Percentiles rank a stretch among this genome's conserved stretches.
phyloP scores from a whole-genome alignment of 1,140 invertebrate genomes.

The Idris sp. region DNA sequence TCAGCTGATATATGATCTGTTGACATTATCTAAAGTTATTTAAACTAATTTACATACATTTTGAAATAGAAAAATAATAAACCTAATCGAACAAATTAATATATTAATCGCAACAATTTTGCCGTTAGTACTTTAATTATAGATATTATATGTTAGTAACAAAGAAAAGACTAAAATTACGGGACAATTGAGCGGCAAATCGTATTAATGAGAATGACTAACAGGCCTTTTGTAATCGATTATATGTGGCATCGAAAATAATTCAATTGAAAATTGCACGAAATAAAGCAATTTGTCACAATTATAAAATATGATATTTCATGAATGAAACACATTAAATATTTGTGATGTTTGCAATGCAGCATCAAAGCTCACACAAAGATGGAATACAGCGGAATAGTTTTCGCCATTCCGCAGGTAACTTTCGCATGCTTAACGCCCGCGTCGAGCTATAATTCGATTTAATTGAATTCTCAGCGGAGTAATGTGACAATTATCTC shows the following conservation, averaged over 20 bases:
- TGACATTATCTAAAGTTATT: no score
- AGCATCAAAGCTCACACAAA: slow-evolving; percentile 29
- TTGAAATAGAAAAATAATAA: no score
- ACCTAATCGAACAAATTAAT: no score
- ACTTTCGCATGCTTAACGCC: slow-evolving; percentile 52
- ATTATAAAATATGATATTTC: slow-evolving; percentile 16
- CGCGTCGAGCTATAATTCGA: slow-evolving; percentile 53
- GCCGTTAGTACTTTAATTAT: no score
- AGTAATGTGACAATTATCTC: slow-evolving; percentile 61
- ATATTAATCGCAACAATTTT: no score
- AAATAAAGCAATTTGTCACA: slow-evolving; percentile 5
- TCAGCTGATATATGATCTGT: no score
- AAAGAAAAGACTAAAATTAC: no score
- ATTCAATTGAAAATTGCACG: neutral
- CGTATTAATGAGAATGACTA: no score
- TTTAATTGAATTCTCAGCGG: slow-evolving; percentile 63
- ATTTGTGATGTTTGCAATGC: slow-evolving; percentile 19
- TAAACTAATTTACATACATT: no score
- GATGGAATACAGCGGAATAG: slow-evolving; percentile 39
- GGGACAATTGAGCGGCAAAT: no score
- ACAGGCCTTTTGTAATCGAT: no score
- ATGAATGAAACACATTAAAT: slow-evolving; percentile 24
- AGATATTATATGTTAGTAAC: no score
- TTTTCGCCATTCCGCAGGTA: slow-evolving; percentile 33
- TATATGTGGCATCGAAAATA: neutral